Evolutionary conservation across 2,113 vertebrate genomes (phyloP), one percentile per base, ranked within the genome.

Genomic region (Furnarius figulus): DNA sequence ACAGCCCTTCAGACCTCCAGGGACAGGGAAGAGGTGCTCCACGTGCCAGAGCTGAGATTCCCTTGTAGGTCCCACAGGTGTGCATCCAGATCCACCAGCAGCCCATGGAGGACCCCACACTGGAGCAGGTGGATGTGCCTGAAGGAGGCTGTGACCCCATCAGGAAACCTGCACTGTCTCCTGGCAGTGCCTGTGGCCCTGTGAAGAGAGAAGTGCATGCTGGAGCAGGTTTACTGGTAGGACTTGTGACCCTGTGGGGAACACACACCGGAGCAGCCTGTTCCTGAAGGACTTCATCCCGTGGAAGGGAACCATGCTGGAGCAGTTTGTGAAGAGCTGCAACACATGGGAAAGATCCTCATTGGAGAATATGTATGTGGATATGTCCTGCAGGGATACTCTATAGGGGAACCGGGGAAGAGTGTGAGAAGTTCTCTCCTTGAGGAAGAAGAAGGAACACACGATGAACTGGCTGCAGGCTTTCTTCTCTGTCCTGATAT

Each of bases 401-500:
- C 10, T 7, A 9, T 1, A 14, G 20, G 20, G 14, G 33, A 72
- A 17, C 14, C 44, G 37, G 8, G 6, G 14, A 70, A 42, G 18
- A 23, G 5, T 20, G 17, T 66, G 44, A 52, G 8, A 19, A 52
- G 9, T 46, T 20, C 12, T 35, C 5, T 59, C 5, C 12, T 21
- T 66, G 59, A n/a, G 1, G 17, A 53, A 28, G 49, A 85, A n/a
- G 13, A 7, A 52, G 44, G 46, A n/a, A 25, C 0, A 0, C 12
- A 16, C 9, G 16, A 52, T 46, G 44, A 79, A 53, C 52, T 31
- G n/a, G 5, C 12, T 4, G 2, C 33, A 40, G 53, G 9, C 59
- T 4, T 0, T 0, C 3, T 40, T 73, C 28, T 25, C 22, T 8
- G 9, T 42, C 24, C 4, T 8, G 14, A 25, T 24, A 12, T 23